Percentiles rank a stretch among this genome's conserved stretches.
phyloP scores from a whole-genome alignment of 2,797 vertebrate species.

The Semotilus atromaculatus region DNA sequence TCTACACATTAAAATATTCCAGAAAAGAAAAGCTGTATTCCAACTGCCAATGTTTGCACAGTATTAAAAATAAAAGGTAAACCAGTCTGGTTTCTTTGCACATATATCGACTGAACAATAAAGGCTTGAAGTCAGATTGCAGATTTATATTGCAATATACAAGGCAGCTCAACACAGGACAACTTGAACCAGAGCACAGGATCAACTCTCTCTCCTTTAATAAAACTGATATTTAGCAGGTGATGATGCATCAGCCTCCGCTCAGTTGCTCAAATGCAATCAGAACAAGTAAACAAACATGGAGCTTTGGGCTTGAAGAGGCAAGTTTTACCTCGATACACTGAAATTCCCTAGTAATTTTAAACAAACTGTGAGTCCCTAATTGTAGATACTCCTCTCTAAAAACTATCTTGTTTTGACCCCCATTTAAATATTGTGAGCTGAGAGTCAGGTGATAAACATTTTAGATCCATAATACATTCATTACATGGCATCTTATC shows the following conservation, averaged over 20 bases:
- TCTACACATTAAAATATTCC: constrained; percentile 98
- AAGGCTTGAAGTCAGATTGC: constrained; percentile 93
- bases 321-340: constrained; percentile 62
- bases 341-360: constrained; percentile 38
- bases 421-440: constrained; percentile 2
- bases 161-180: constrained; percentile 93
- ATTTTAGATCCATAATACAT: constrained; percentile 70
- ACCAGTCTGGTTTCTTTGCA: constrained; percentile 90
- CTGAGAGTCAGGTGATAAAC: constrained; percentile 26
- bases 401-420: constrained; percentile 8
- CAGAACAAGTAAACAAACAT: constrained; percentile 81
- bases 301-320: constrained; percentile 77
- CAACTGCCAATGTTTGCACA: constrained; percentile 86
- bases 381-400: not conserved
- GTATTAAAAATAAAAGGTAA: constrained; percentile 92
- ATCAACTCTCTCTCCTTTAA: constrained; percentile 64
- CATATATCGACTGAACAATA: constrained; percentile 90
- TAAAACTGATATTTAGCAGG: constrained; percentile 67
- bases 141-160: constrained; percentile 95
- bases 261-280: constrained; percentile 78
- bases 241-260: constrained; percentile 64
- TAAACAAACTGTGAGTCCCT: constrained; percentile 12
- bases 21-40: constrained; percentile 87
- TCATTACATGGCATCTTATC: constrained; percentile 75
- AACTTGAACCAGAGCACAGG: constrained; percentile 78